These are phyloP conservation scores for Coreoperca whiteheadi DNA, from an alignment of 2,113 vertebrate species.

Conservation along the genomic window DNA sequence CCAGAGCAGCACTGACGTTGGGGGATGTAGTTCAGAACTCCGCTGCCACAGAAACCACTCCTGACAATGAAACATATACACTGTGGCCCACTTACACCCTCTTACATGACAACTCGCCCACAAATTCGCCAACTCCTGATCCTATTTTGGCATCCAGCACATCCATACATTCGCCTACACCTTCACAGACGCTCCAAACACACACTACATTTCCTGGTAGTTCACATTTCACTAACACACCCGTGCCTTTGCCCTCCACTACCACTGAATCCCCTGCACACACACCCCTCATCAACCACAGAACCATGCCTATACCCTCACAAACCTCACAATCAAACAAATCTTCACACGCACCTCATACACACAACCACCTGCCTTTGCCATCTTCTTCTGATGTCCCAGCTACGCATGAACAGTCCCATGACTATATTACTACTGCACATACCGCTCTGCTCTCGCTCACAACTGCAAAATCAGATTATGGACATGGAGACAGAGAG, in stretches of 20 bases:
- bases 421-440: not conserved
- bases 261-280: not conserved
- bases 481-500: not conserved
- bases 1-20: not conserved
- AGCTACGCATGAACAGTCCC: slow-evolving; percentile 6
- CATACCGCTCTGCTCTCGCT: not conserved
- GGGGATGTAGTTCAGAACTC: slow-evolving; percentile 19
- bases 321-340: not conserved
- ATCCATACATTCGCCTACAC: not conserved
- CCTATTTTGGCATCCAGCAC: not conserved
- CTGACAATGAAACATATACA: not conserved
- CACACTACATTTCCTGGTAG: not conserved
- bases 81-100: not conserved
- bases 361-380: not conserved
- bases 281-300: not conserved
- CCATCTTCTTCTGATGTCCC: not conserved
- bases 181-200: slow-evolving; percentile 2
- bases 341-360: not conserved
- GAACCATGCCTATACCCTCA: not conserved
- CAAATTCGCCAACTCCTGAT: not conserved
- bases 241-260: not conserved
- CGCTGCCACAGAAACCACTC: not conserved
- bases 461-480: slow-evolving; percentile 25
- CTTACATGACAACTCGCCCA: not conserved
- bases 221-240: not conserved